phyloP scores from a whole-genome alignment of 2,113 vertebrate species.

The Myiopsitta monachus region DNA sequence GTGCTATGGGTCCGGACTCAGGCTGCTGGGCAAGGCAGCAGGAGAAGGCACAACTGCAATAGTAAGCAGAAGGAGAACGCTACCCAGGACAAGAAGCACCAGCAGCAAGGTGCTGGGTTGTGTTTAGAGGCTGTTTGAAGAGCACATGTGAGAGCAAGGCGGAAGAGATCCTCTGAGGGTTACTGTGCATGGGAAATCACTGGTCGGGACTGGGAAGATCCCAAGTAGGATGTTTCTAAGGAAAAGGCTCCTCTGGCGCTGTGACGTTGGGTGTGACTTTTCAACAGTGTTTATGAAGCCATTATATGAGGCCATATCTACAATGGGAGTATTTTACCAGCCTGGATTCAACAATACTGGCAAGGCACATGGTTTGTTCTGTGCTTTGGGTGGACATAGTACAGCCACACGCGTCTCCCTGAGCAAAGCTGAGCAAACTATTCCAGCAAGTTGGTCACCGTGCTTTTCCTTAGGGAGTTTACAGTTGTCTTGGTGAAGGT shows the following conservation, averaged over 20 bases:
- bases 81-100: neutral
- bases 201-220: neutral
- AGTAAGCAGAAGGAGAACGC: neutral
- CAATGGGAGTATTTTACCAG: neutral
- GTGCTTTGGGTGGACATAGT: neutral
- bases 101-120: neutral
- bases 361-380: neutral
- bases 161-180: neutral
- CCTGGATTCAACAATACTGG: neutral
- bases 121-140: neutral
- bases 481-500: neutral
- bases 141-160: neutral
- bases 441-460: neutral
- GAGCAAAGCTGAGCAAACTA: fast-evolving
- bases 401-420: too few relatives aligned
- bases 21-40: neutral
- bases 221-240: neutral
- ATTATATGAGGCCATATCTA: neutral
- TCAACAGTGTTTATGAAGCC: neutral
- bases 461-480: neutral
- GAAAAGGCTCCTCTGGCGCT: neutral
- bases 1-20: neutral
- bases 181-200: neutral
- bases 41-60: neutral
- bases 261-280: neutral